These are phyloP conservation scores for Girardinichthys multiradiatus DNA, from an alignment of 2,113 vertebrate genomes.

Conservation along the genomic window DNA sequence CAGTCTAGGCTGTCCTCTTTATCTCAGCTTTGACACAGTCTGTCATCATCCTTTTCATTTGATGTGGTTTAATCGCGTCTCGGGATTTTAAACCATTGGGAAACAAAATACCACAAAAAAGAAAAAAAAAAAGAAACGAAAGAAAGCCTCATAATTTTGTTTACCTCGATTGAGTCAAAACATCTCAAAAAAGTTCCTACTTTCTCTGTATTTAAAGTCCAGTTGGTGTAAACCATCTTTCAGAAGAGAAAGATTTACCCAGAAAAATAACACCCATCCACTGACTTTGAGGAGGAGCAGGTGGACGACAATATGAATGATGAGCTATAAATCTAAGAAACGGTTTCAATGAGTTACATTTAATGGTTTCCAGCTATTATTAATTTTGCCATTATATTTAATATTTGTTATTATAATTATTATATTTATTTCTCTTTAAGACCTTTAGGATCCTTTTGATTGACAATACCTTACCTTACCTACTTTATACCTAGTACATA, in stretches of 20 bases:
- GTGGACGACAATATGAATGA: constrained; percentile 37
- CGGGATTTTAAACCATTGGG: constrained; percentile 78
- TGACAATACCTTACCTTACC: too few relatives aligned
- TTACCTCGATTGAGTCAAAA: constrained; percentile 73
- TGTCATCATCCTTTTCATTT: constrained; percentile 66
- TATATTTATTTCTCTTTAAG: background rate
- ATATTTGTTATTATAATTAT: too few relatives aligned
- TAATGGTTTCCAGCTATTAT: too few relatives aligned
- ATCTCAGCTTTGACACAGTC: constrained; percentile 54
- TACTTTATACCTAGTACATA: too few relatives aligned
- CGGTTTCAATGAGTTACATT: background rate
- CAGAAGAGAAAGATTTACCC: constrained; percentile 57
- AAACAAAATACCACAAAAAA: constrained; percentile 45
- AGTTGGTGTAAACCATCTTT: constrained; percentile 58
- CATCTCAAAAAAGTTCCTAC: constrained; percentile 60
- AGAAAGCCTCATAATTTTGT: constrained; percentile 83
- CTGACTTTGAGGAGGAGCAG: constrained; percentile 34
- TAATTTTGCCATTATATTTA: too few relatives aligned
- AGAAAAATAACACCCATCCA: constrained; percentile 56
- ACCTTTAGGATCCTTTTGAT: background rate
- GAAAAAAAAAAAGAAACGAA: constrained; percentile 43
- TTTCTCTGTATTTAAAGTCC: constrained; percentile 75
- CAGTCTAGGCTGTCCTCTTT: constrained; percentile 40
- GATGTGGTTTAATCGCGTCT: constrained; percentile 65
- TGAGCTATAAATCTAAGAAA: constrained; percentile 47